A percentile compares a stretch with the other conserved stretches of the same genome.
Evolutionary conservation across 1,140 invertebrate genomes (phyloP).

Genomic region (Zaprionus gabonicus): DNA sequence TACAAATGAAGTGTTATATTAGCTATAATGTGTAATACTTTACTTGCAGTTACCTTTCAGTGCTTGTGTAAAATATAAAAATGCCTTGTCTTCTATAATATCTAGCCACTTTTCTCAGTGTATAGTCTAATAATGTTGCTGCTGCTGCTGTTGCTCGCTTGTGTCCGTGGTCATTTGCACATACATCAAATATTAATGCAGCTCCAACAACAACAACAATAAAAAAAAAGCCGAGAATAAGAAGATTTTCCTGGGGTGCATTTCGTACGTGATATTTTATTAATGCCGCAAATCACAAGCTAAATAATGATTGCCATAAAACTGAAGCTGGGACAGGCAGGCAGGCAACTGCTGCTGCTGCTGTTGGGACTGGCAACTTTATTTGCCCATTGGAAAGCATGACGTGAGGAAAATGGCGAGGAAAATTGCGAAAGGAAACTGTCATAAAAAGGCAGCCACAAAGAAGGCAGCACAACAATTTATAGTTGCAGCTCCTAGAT

Average conservation of each 20-base stretch:
- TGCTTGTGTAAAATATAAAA: not conserved
- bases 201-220: not conserved
- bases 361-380: not conserved
- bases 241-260: constrained; percentile 18
- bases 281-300: constrained; percentile 49
- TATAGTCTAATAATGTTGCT: not conserved
- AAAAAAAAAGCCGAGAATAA: constrained; percentile 12
- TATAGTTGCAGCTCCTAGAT: constrained; percentile 10
- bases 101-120: not conserved
- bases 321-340: constrained; percentile 25
- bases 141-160: not conserved
- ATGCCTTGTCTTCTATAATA: not conserved
- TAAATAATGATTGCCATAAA: constrained; percentile 56
- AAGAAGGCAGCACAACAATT: constrained; percentile 19
- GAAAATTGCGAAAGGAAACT: constrained; percentile 6
- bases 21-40: not conserved
- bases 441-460: constrained; percentile 35
- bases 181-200: constrained; percentile 39
- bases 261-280: constrained; percentile 63
- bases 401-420: constrained; percentile 12
- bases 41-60: not conserved
- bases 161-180: constrained; percentile 3
- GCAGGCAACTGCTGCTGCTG: constrained; percentile 8
- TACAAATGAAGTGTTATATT: not conserved
- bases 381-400: constrained; percentile 3